Evolutionary conservation across 2,888 invertebrate genomes (phyloP), one percentile per base, ranked within the genome.

Genomic region (Sphaeridia pumilis): DNA sequence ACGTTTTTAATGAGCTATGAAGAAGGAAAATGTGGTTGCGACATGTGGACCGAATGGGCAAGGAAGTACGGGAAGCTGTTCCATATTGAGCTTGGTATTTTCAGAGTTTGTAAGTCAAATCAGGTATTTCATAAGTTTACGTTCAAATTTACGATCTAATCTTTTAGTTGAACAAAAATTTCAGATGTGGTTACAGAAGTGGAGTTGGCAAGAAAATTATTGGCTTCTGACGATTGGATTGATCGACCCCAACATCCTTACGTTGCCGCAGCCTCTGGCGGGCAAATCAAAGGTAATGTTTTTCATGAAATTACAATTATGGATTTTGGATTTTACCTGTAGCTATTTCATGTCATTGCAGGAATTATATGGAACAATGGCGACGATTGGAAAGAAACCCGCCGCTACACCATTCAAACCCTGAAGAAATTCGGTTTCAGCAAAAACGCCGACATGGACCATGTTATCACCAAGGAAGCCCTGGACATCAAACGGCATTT

Each of bases 341-440:
- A n/a, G n/a, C n/a, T n/a, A n/a, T 14, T 10, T 14, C n/a, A n/a
- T n/a, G n/a, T n/a, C n/a, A n/a, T 31, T 31, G 31, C 14, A 31
- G 31, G 31, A 10, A 7, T 31, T 7, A 31, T 31, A 7, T 31
- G 31, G 31, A 14, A 14, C 31, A 14, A 7, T 31, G 45, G 45
- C 2, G 20, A 22, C 3, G 20, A 44, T 10, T 44, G 45, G 45
- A 44, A 14, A 14, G 45, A 44, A n/a, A 26, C 10, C 4, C 3
- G 45, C 12, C n/a, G 4, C 3, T 44, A 17, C 20, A 26, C 45
- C 2, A 44, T 44, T 3, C 24, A 22, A 4, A 44, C 24, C 27
- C 27, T 44, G 26, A 44, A 44, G 14, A 12, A 44, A 4, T 26
- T 44, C n/a, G 45, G 45, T 3, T 44, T 44, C 14, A 27, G 45